These are phyloP conservation scores for Taphrorychus bicolor DNA, from an alignment of 2,888 invertebrate genomes.

Conservation along the genomic window DNA sequence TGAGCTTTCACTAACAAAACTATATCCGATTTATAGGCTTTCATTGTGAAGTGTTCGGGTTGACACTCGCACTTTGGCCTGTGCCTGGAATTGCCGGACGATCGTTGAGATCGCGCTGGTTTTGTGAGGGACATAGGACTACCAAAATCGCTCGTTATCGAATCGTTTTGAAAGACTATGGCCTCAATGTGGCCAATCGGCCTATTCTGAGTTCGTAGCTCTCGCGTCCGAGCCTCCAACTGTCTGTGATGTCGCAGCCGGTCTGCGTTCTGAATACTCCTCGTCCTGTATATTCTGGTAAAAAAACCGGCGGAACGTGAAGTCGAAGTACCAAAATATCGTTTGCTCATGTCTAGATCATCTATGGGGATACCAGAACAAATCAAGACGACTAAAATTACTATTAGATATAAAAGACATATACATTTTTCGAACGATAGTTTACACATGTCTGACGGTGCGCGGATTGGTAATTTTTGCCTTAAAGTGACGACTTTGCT, in stretches of 20 bases:
- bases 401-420: constrained; percentile 60
- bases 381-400: constrained; percentile 57
- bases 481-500: constrained; percentile 44
- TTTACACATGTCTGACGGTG: constrained; percentile 58
- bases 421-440: constrained; percentile 60
- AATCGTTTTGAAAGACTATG: constrained; percentile 39
- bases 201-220: constrained; percentile 18
- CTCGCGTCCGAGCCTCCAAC: constrained; percentile 33
- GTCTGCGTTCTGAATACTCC: constrained; percentile 35
- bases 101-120: constrained; percentile 42
- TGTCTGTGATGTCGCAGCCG: constrained; percentile 49
- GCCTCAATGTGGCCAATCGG: constrained; percentile 44
- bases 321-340: constrained; percentile 3
- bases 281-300: constrained; percentile 44
- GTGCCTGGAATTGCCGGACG: constrained; percentile 36
- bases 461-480: constrained; percentile 20
- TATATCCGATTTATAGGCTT: constrained; percentile 70
- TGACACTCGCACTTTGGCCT: constrained; percentile 42
- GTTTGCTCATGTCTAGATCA: constrained; percentile 48
- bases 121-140: constrained; percentile 19
- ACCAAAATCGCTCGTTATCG: constrained; percentile 25
- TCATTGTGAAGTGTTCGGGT: constrained; percentile 67
- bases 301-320: not conserved
- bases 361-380: constrained; percentile 61
- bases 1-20: constrained; percentile 72